A percentile compares a stretch with the other conserved stretches of the same genome.
Evolutionary conservation across 2,797 vertebrate species (phyloP).

Genomic region (Tenualosa ilisha): DNA sequence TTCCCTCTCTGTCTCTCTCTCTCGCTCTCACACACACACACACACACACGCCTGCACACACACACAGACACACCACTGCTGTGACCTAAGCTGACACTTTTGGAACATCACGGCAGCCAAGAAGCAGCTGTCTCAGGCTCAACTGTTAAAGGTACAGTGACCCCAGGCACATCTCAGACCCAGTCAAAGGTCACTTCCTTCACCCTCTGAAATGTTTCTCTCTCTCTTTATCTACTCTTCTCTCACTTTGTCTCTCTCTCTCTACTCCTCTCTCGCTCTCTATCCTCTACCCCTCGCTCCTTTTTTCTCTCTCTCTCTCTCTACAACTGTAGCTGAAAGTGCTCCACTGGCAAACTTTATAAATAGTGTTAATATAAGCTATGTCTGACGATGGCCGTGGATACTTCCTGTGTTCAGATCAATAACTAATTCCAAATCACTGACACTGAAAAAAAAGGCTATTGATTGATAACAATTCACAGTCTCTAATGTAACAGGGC

Average conservation of each 20-base stretch:
- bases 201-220: background rate
- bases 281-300: background rate
- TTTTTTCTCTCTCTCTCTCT: background rate
- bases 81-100: background rate
- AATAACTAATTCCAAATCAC: constrained; percentile 23
- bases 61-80: background rate
- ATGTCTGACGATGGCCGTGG: background rate
- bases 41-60: background rate
- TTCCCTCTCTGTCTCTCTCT: too few species aligned
- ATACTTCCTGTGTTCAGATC: background rate
- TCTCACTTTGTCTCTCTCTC: background rate
- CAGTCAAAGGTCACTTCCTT: background rate
- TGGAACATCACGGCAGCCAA: background rate
- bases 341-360: background rate
- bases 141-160: constrained; percentile 2
- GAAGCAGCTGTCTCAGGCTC: constrained; percentile 4
- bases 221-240: background rate
- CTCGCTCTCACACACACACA: background rate
- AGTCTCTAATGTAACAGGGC: background rate
- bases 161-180: background rate
- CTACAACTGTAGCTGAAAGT: background rate
- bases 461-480: constrained; percentile 3
- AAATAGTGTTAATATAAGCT: background rate
- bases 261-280: too few species aligned
- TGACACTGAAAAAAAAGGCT: constrained; percentile 1